Conservation (phyloP, 1,140 invertebrate genomes). For the Drosophila ficusphila region DNA sequence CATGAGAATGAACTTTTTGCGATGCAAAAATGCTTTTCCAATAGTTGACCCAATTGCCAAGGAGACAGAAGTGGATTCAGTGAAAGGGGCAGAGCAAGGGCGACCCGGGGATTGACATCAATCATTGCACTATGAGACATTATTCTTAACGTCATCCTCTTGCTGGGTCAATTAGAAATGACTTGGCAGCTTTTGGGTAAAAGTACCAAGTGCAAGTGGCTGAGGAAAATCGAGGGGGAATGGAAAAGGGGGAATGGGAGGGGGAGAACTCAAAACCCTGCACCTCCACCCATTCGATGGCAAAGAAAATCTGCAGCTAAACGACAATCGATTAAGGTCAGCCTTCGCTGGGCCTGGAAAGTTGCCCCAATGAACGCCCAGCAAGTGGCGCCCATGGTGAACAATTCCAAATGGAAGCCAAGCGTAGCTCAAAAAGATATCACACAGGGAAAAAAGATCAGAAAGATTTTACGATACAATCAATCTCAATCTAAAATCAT, state of each 20-base stretch:
- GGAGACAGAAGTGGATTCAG: constrained; percentile 7
- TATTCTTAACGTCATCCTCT: constrained; percentile 49
- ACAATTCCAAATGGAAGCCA: constrained; percentile 35
- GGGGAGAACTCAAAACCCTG: constrained; percentile 18
- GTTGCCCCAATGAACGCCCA: constrained; percentile 57
- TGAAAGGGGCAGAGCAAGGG: constrained; percentile 3
- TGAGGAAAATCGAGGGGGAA: no score
- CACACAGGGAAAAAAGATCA: constrained; percentile 12
- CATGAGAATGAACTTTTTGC: constrained; percentile 46
- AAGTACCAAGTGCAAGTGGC: constrained; percentile 55
- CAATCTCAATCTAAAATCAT: no score
- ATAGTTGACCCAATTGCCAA: constrained; percentile 67
- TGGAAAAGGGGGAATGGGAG: no score
- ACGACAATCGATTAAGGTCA: constrained; percentile 81
- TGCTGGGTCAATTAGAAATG: constrained; percentile 70
- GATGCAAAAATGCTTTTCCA: constrained; percentile 34
- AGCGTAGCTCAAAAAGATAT: constrained; percentile 8
- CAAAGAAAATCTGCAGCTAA: constrained; percentile 56
- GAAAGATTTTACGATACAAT: no score
- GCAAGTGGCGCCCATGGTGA: constrained; percentile 57
- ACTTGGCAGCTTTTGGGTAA: constrained; percentile 70
- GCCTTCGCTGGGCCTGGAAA: constrained; percentile 52
- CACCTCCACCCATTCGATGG: constrained; percentile 36
- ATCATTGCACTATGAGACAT: constrained; percentile 67
- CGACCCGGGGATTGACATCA: constrained; percentile 62